phyloP scores from a whole-genome alignment of 2,113 vertebrate genomes.

The Alces alces region DNA sequence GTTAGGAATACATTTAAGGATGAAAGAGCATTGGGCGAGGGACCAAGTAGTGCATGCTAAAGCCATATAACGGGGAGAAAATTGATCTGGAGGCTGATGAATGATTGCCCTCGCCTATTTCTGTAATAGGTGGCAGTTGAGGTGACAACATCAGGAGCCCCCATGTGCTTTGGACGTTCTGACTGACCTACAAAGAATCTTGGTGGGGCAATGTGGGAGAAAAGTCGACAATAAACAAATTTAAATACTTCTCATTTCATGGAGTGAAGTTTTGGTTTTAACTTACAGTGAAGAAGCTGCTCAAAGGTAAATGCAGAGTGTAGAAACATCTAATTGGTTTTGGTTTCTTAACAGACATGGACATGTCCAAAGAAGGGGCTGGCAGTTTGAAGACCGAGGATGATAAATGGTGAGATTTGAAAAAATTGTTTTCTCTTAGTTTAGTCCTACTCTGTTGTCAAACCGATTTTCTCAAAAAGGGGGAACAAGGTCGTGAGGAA shows the following conservation, averaged over 20 bases:
- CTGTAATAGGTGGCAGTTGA: rapidly evolving
- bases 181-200: neutral
- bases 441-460: neutral
- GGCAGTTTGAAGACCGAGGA: rapidly evolving
- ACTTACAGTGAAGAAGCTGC: neutral
- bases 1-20: neutral
- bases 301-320: neutral
- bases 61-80: neutral
- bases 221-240: neutral
- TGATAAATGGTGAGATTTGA: conserved; percentile 44
- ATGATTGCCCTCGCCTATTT: neutral
- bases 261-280: neutral
- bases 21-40: neutral
- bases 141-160: neutral
- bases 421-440: conserved; percentile 24
- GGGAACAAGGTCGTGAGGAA: too few relatives aligned
- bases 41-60: neutral
- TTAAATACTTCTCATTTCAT: neutral
- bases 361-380: neutral
- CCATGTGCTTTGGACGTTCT: neutral
- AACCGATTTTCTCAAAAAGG: neutral
- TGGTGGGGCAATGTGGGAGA: neutral
- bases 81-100: neutral
- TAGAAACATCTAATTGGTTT: neutral
- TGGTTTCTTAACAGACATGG: conserved; percentile 24